These are phyloP conservation scores for Drosophila greeni DNA, from an alignment of 2,888 invertebrate species.

Conservation along the genomic window DNA sequence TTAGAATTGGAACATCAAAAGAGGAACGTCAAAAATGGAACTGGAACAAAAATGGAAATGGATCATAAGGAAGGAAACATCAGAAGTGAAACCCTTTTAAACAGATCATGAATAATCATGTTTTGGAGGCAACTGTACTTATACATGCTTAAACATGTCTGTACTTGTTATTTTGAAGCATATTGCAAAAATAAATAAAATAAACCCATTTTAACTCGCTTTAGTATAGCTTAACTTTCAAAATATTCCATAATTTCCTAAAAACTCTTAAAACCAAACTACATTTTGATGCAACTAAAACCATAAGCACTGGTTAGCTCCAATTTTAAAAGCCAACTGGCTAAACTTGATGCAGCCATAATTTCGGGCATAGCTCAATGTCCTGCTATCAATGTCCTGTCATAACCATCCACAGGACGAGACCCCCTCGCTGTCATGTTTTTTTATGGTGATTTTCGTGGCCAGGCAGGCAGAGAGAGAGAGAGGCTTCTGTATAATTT, in stretches of 20 bases:
- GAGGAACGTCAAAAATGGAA: too few species aligned
- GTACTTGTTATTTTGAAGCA: too few species aligned
- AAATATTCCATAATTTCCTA: neutral
- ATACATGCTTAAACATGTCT: neutral
- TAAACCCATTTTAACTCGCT: neutral
- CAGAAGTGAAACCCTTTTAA: neutral
- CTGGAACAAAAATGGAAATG: too few species aligned
- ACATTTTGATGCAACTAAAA: neutral
- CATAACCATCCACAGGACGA: neutral
- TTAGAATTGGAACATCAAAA: too few species aligned
- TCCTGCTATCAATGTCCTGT: slow-evolving; percentile 7
- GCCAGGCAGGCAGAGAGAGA: neutral
- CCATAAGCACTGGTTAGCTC: neutral
- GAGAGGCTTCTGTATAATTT: slow-evolving; percentile 39
- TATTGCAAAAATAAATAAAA: neutral
- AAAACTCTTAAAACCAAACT: neutral
- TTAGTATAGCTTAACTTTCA: neutral
- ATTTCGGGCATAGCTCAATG: slow-evolving; percentile 5
- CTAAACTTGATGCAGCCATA: slow-evolving; percentile 1
- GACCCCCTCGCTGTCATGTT: neutral
- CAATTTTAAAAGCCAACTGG: neutral
- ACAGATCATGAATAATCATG: neutral
- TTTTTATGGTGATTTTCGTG: slow-evolving; percentile 20
- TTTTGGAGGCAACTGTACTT: neutral
- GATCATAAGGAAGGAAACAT: neutral